Percentiles rank a stretch among this genome's conserved stretches.
These are phyloP conservation scores for Apodemus speciosus DNA, from an alignment of 2,113 vertebrate genomes.

Conservation along the genomic window DNA sequence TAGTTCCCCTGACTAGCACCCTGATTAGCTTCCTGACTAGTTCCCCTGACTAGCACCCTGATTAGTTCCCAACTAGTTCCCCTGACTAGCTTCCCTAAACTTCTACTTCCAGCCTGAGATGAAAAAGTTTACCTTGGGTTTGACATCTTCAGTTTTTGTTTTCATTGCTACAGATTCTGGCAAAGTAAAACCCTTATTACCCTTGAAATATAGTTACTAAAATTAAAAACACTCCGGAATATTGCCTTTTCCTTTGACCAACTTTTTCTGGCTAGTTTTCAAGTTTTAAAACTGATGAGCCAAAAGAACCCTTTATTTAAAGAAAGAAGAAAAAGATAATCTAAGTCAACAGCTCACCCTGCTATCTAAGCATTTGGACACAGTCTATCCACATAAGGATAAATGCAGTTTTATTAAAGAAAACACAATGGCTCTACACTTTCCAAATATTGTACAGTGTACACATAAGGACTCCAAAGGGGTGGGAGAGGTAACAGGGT, in stretches of 20 bases:
- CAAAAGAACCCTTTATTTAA: conserved; percentile 71
- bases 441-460: conserved; percentile 64
- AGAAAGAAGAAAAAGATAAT: conserved; percentile 43
- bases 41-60: not conserved
- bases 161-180: not conserved
- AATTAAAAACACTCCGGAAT: conserved; percentile 37
- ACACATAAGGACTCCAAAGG: conserved; percentile 26
- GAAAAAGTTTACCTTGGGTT: not conserved
- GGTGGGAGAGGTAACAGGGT: not conserved
- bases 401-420: conserved; percentile 81
- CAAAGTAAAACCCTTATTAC: not conserved
- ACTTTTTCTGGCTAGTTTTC: conserved; percentile 50
- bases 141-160: conserved; percentile 14
- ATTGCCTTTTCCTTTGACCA: conserved; percentile 46
- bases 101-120: not conserved
- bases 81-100: not conserved
- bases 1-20: not conserved
- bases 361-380: conserved; percentile 67
- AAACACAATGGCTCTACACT: conserved; percentile 66
- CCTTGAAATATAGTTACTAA: conserved; percentile 27
- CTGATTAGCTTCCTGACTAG: no score
- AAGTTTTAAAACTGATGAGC: conserved; percentile 66
- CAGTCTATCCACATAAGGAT: conserved; percentile 73
- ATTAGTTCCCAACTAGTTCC: no score
- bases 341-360: conserved; percentile 67